Evolutionary conservation across 1,140 invertebrate genomes (phyloP), one percentile per base, ranked within the genome.

Genomic region (Drosophila kepulauana): DNA sequence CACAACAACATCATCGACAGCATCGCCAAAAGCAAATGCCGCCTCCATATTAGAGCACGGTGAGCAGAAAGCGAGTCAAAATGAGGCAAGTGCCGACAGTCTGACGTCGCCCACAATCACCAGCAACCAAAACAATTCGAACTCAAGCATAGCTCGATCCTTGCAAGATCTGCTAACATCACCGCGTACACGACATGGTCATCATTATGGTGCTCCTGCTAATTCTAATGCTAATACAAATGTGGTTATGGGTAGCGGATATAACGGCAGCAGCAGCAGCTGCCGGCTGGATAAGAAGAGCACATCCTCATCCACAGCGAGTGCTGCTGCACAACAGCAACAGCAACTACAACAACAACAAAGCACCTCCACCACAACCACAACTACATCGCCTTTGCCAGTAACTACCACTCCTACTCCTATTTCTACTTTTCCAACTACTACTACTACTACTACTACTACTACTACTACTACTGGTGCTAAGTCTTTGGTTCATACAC

Each of bases 41-140:
- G 85, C 91, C 77, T 91, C 91, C 85, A 92, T 92, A 73, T 88
- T 92, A 91, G 91, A 92, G 91, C 91, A 92, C 80, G 91, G 91
- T 92, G 91, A 92, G 87, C 87, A 92, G 91, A 92, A 92, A 89
- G 91, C 91, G 91, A 92, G 84, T 91, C 91, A 91, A 91, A 91
- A 92, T 58, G 91, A 92, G 91, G 91, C 91, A 92, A 92, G 91
- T 92, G 87, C 91, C 86, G 82, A 91, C 81, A 91, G 81, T 91
- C 82, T 90, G 87, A 90, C 86, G 86, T 90, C 87, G 86, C 86
- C 81, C 70, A 90, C 78, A 75, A 84, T 78, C 80, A 88, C 78
- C 79, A 85, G 10, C 54, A 35, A 35, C 16, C 25, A 46, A 66
- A 71, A 49, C 30, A 33, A 33, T 33, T 33, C 30, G 30, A 33